phyloP scores from a whole-genome alignment of 1,140 invertebrate species.

The Drosophila pandora region DNA sequence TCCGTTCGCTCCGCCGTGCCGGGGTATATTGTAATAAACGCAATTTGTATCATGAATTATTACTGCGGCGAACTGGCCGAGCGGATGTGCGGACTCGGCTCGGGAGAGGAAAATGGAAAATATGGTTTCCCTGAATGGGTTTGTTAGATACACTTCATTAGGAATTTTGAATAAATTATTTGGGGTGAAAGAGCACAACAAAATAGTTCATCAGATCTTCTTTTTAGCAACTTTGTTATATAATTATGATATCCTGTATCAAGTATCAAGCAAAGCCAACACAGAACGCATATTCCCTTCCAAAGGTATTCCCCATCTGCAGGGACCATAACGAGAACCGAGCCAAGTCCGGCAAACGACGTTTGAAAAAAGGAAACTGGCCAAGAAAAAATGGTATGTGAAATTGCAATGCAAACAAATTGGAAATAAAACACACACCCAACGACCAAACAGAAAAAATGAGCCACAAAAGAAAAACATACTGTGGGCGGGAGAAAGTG shows the following conservation, averaged over 20 bases:
- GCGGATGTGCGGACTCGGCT: constrained; percentile 58
- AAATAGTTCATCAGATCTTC: too few relatives aligned
- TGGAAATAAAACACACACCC: constrained; percentile 36
- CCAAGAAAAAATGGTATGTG: constrained; percentile 20
- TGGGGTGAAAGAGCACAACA: too few relatives aligned
- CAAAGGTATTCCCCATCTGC: background rate
- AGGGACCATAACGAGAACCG: constrained; percentile 2
- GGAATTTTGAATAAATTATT: too few relatives aligned
- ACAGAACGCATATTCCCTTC: constrained; percentile 3
- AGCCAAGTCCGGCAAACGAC: constrained; percentile 27
- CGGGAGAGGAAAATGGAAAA: constrained; percentile 36
- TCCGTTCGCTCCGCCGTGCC: constrained; percentile 8
- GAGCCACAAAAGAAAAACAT: background rate
- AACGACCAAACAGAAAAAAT: background rate
- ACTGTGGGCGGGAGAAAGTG: constrained; percentile 11
- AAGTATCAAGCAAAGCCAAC: background rate
- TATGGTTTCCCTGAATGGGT: constrained; percentile 1
- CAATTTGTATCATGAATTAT: constrained; percentile 80
- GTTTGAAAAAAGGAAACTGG: constrained; percentile 27
- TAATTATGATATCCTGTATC: background rate
- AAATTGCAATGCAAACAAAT: constrained; percentile 48
- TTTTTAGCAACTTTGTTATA: too few relatives aligned
- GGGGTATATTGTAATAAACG: constrained; percentile 76
- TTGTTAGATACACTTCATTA: constrained; percentile 12
- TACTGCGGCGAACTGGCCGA: constrained; percentile 64